Percentiles rank a stretch among this genome's conserved stretches.
Conservation (phyloP, 2,888 invertebrate genomes). For the Ferrisia virgata region DNA sequence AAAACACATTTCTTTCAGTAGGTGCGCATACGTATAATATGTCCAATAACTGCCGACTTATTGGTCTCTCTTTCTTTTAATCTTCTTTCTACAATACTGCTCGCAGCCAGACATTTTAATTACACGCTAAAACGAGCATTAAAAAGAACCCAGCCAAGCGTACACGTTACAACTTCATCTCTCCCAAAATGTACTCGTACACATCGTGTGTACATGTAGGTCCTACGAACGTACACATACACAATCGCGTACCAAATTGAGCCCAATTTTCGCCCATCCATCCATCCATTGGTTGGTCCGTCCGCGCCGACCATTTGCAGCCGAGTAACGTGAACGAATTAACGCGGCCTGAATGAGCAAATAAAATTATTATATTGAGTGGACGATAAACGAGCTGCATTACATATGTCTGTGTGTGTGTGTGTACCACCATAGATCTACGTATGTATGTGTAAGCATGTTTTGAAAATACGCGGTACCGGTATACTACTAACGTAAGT, state of each 20-base stretch:
- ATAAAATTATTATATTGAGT: slow-evolving; percentile 7
- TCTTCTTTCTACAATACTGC: background rate
- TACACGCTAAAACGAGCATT: slow-evolving; percentile 43
- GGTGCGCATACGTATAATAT: background rate
- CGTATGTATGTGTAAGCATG: no score
- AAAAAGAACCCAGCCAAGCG: slow-evolving; percentile 29
- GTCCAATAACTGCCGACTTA: background rate
- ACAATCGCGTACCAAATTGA: background rate
- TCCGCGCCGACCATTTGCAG: no score
- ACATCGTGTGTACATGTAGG: background rate
- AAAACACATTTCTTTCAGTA: background rate
- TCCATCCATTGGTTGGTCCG: no score
- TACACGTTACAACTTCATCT: slow-evolving; percentile 37
- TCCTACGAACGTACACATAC: background rate
- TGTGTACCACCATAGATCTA: no score
- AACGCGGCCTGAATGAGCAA: background rate
- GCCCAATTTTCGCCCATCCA: background rate
- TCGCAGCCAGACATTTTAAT: slow-evolving; percentile 31
- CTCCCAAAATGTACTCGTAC: background rate
- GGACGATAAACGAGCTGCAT: background rate
- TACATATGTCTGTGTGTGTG: no score
- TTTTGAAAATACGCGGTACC: background rate
- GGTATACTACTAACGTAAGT: no score
- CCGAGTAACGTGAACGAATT: background rate
- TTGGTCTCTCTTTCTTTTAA: background rate